Evolutionary conservation across 1,140 invertebrate species (phyloP), one percentile per base, ranked within the genome.

Genomic region (Diachasma alloeum): DNA sequence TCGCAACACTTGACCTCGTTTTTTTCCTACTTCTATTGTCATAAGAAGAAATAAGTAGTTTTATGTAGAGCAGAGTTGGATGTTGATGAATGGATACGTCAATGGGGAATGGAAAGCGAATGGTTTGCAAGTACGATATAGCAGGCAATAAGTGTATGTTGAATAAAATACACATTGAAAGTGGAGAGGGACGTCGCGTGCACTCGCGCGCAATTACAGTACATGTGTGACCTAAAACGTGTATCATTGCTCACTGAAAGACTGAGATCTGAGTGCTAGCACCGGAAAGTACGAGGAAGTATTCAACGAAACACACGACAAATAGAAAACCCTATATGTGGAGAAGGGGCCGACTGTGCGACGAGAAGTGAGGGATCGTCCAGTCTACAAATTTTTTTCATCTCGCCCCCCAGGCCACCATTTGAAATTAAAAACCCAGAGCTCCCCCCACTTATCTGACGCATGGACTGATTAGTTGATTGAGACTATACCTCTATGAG

Each of bases 121-220:
- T 53, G 48, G 48, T n/a, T n/a, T 2, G 48, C 48, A 53, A 53
- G 48, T 53, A 53, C 48, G 48, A 53, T 53, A 15, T 19, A 53
- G n/a, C n/a, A n/a, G n/a, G 48, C 48, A 42, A 42, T 42, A 42
- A 42, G 39, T 42, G n/a, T 53, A 53, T 53, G n/a, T 53, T 13
- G 48, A 53, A 53, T 15, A 53, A 19, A 19, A 53, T 53, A 53
- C 17, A 53, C 48, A 53, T 53, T 53, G 48, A 53, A 8, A 53
- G 48, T 53, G 48, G 48, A 53, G 48, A 53, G 48, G 19, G 66
- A 69, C 66, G 79, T 76, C 79, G 79, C 80, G 82, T 78, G 63
- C 76, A 72, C 77, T 72, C 80, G 75, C 80, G 74, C 78, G 73
- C 72, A 66, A 56, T 67, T 42, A 53, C 44, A n/a, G 17, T 44